These are phyloP conservation scores for Melanotaenia pygmaea DNA, from an alignment of 2,797 vertebrate genomes.

Conservation along the genomic window DNA sequence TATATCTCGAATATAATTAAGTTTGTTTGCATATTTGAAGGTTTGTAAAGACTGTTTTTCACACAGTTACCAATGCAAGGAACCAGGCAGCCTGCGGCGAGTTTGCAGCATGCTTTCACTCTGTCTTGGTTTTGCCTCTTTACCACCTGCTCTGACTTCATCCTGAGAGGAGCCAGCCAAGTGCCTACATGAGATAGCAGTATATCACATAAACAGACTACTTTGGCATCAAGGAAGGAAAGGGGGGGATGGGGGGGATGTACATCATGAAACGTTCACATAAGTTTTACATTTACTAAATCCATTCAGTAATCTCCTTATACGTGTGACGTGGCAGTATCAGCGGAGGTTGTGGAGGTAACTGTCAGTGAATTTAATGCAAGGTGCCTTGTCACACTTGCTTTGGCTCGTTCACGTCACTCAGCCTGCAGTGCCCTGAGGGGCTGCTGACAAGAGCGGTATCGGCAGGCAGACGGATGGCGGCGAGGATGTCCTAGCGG, in stretches of 20 bases:
- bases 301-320: slow-evolving; percentile 75
- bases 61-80: slow-evolving; percentile 39
- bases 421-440: slow-evolving; percentile 57
- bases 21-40: slow-evolving; percentile 54
- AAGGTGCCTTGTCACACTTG: slow-evolving; percentile 66
- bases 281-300: slow-evolving; percentile 70
- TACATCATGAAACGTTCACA: slow-evolving; percentile 60
- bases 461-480: slow-evolving; percentile 33
- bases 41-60: slow-evolving; percentile 42
- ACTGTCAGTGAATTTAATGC: slow-evolving; percentile 72
- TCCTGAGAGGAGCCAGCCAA: slow-evolving; percentile 41
- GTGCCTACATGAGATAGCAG: slow-evolving; percentile 50
- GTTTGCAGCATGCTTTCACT: slow-evolving; percentile 43
- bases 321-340: slow-evolving; percentile 59
- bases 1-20: slow-evolving; percentile 47
- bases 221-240: slow-evolving; percentile 21
- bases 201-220: slow-evolving; percentile 50
- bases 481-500: slow-evolving; percentile 54
- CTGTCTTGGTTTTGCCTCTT: slow-evolving; percentile 58
- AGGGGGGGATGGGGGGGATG: slow-evolving; percentile 11
- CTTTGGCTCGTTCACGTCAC: slow-evolving; percentile 65
- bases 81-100: slow-evolving; percentile 57
- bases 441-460: slow-evolving; percentile 59
- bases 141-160: slow-evolving; percentile 71
- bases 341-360: slow-evolving; percentile 62